Conservation (phyloP, 2,888 invertebrate species). For the Prosopocoilus inquinatus region DNA sequence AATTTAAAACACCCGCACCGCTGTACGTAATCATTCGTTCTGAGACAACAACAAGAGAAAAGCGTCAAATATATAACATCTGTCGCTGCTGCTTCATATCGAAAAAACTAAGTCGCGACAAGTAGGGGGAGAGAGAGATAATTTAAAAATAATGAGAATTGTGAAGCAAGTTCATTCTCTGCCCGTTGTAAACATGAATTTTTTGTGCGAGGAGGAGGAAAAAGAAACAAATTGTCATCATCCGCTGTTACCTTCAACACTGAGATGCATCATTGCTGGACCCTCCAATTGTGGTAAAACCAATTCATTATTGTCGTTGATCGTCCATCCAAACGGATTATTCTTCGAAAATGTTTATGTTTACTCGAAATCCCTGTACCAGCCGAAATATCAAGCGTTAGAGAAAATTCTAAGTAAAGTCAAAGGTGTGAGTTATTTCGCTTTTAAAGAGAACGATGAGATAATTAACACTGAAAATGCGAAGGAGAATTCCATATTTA, state of each 20-base stretch:
- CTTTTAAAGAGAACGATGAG: constrained; percentile 26
- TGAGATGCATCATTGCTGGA: constrained; percentile 34
- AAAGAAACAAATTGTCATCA: background rate
- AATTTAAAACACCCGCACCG: background rate
- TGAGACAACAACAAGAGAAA: background rate
- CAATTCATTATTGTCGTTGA: constrained; percentile 38
- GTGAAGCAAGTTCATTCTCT: background rate
- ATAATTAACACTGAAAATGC: constrained; percentile 29
- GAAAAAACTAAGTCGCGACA: no score
- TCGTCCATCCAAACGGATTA: constrained; percentile 38
- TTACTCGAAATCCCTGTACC: constrained; percentile 37
- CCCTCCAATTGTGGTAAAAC: constrained; percentile 45
- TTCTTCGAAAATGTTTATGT: constrained; percentile 44
- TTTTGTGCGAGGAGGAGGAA: background rate
- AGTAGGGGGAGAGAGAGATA: no score
- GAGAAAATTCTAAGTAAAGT: constrained; percentile 26
- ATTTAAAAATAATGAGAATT: background rate
- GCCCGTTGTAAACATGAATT: background rate
- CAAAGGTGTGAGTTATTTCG: constrained; percentile 31
- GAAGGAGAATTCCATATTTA: constrained; percentile 37
- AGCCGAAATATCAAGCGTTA: constrained; percentile 37
- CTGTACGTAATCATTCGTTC: background rate
- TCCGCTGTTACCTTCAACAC: background rate
- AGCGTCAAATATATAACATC: no score
- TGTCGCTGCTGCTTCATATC: no score